Evolutionary conservation across 1,140 invertebrate genomes (phyloP).

Genomic region (Cotesia glomerata): DNA sequence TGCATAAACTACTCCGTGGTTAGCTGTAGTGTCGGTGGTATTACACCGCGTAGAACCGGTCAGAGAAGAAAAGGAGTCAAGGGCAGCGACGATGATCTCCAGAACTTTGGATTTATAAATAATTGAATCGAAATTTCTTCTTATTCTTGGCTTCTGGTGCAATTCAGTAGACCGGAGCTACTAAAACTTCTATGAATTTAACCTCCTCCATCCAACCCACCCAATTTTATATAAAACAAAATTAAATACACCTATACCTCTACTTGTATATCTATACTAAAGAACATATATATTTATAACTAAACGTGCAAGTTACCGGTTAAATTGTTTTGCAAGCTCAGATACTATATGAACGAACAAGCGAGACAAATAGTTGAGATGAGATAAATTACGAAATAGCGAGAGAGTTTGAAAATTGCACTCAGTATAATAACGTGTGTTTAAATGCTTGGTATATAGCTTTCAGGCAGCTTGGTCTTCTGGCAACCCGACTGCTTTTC

Average conservation of each 20-base stretch:
- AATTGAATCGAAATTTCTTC: conserved; percentile 24
- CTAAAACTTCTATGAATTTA: too few species aligned
- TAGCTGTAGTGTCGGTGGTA: background rate
- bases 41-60: background rate
- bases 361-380: background rate
- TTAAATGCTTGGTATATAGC: background rate
- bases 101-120: conserved; percentile 30
- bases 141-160: conserved; percentile 9
- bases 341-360: background rate
- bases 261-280: too few species aligned
- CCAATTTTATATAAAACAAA: too few species aligned
- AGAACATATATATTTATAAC: too few species aligned
- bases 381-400: background rate
- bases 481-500: conserved; percentile 61
- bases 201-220: too few species aligned
- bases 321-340: conserved; percentile 21
- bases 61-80: conserved; percentile 17
- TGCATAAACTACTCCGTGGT: background rate
- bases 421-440: background rate
- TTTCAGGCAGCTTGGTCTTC: conserved; percentile 36
- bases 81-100: conserved; percentile 19
- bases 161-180: background rate
- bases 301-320: background rate
- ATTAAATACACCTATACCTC: too few species aligned
- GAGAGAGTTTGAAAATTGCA: conserved; percentile 36